These are phyloP conservation scores for Pelosia muscerda DNA, from an alignment of 2,888 invertebrate genomes.

Conservation along the genomic window DNA sequence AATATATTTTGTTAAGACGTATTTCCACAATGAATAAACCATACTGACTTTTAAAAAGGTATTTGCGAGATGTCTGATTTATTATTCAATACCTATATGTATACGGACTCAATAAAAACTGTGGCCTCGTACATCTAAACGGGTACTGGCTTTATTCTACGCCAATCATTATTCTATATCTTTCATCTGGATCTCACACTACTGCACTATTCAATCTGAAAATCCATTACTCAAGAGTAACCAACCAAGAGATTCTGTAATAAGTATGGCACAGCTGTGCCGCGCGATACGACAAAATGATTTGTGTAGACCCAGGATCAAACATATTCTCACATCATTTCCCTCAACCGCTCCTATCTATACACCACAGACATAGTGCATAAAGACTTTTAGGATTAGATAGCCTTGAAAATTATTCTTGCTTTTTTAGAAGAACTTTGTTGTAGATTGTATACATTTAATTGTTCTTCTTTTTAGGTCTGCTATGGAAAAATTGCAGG, in stretches of 20 bases:
- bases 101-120: too few species aligned
- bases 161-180: background rate
- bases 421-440: too few species aligned
- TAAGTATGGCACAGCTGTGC: background rate
- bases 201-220: background rate
- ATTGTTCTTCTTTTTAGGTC: too few species aligned
- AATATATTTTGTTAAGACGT: background rate
- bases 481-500: too few species aligned
- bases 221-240: background rate
- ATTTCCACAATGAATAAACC: background rate
- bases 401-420: too few species aligned
- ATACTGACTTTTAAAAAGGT: background rate
- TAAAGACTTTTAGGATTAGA: too few species aligned
- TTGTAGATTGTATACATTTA: too few species aligned
- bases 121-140: too few species aligned
- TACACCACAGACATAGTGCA: conserved; percentile 34
- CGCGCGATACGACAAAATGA: background rate
- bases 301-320: conserved; percentile 27
- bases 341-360: conserved; percentile 32
- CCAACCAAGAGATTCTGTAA: conserved; percentile 10
- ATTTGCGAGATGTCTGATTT: background rate
- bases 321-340: conserved; percentile 50
- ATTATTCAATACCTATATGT: background rate
- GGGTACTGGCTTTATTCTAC: background rate
- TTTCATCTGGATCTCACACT: background rate